Evolutionary conservation across 2,113 vertebrate genomes (phyloP).

Genomic region (Myxocyprinus asiaticus): DNA sequence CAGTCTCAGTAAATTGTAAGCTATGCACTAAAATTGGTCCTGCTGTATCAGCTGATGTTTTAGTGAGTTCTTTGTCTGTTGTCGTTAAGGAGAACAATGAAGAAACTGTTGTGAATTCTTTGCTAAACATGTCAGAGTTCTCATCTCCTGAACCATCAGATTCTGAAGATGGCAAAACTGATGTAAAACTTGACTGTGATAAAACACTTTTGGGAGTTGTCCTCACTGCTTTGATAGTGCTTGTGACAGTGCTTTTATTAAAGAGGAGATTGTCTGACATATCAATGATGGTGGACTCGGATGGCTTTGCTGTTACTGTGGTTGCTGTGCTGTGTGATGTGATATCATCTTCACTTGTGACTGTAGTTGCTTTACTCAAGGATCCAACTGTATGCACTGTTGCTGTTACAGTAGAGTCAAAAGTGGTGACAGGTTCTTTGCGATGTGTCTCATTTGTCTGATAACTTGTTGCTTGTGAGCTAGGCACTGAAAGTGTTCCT

Average conservation of each 20-base stretch:
- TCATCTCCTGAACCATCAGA: constrained; percentile 40
- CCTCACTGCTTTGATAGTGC: neutral
- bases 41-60: too few species aligned
- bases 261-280: neutral
- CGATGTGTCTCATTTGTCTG: neutral
- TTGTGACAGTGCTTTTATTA: too few species aligned
- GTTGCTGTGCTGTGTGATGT: neutral
- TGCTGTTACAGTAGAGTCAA: neutral
- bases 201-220: neutral
- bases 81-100: neutral
- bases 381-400: neutral
- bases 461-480: neutral
- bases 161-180: constrained; percentile 6
- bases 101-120: neutral
- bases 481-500: neutral
- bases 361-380: neutral
- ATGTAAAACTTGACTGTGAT: neutral
- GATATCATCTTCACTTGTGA: neutral
- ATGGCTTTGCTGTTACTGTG: neutral
- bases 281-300: neutral
- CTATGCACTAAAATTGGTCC: neutral
- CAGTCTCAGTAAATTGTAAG: neutral
- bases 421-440: neutral
- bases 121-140: neutral
- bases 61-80: neutral